Evolutionary conservation across 2,797 vertebrate species (phyloP).

Genomic region (Acipenser transmontanus): DNA sequence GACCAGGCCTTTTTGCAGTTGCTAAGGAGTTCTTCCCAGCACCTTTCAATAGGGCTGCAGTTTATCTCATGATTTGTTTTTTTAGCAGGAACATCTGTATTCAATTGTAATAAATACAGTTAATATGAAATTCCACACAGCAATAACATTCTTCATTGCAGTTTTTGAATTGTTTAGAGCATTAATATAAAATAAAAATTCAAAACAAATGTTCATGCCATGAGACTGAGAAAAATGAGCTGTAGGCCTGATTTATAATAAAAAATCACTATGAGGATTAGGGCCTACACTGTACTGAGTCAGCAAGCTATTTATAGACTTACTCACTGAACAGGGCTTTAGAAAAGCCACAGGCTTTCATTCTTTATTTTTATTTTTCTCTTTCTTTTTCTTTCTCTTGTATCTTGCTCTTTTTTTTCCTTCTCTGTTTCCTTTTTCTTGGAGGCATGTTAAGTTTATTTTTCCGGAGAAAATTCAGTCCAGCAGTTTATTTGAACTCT

Average conservation of each 20-base stretch:
- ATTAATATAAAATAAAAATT: neutral
- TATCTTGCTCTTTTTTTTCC: neutral
- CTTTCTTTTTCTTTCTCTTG: neutral
- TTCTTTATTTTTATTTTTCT: neutral
- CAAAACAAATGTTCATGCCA: conserved; percentile 2
- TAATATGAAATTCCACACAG: neutral
- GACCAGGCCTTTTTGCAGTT: too few species aligned
- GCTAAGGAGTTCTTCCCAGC: too few species aligned
- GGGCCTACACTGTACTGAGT: neutral
- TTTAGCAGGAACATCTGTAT: neutral
- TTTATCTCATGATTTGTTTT: neutral
- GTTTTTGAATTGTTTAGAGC: neutral
- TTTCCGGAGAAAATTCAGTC: too few species aligned
- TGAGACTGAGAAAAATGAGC: neutral
- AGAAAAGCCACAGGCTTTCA: neutral
- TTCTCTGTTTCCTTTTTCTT: too few species aligned
- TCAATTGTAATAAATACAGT: neutral
- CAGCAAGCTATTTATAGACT: neutral
- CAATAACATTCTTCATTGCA: neutral
- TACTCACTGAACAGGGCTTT: neutral
- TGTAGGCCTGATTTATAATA: neutral
- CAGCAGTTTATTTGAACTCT: too few species aligned
- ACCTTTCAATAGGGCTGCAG: neutral
- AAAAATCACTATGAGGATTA: neutral
- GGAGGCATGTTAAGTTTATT: too few species aligned